phyloP scores from a whole-genome alignment of 1,140 invertebrate species.

The Rhagoletis zephyria region DNA sequence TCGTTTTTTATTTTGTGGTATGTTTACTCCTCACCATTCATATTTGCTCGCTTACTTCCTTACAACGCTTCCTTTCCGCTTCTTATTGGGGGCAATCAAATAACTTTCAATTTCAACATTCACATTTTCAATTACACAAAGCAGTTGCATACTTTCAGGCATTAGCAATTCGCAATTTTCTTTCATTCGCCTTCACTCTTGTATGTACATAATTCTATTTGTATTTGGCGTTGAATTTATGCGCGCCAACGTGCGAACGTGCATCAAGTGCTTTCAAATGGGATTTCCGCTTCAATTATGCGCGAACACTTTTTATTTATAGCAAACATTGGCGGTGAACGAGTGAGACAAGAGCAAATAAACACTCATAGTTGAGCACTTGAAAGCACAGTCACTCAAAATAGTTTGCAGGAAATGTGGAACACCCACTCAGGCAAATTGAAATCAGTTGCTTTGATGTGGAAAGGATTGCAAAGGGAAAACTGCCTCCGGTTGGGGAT shows the following conservation, averaged over 20 bases:
- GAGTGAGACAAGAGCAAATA: not conserved
- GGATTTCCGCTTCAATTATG: conserved; percentile 44
- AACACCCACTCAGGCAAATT: too few relatives aligned
- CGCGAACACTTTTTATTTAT: conserved; percentile 48
- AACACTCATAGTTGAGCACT: not conserved
- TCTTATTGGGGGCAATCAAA: conserved; percentile 39
- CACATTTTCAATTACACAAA: not conserved
- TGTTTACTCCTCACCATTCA: not conserved
- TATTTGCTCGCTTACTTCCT: conserved; percentile 22
- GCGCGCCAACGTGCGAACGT: conserved; percentile 32
- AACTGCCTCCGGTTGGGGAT: not conserved
- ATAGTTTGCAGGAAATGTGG: not conserved
- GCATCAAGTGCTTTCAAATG: conserved; percentile 13
- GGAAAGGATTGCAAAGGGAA: not conserved
- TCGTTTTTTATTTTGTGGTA: not conserved
- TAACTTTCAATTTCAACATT: conserved; percentile 22
- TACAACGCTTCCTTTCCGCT: too few relatives aligned
- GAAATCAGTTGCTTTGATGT: not conserved
- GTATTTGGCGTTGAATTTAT: conserved; percentile 18
- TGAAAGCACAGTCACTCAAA: not conserved
- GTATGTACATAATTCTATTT: not conserved
- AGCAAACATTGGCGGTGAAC: not conserved
- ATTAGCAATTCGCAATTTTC: not conserved
- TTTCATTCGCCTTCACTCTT: not conserved
- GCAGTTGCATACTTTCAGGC: conserved; percentile 3